Evolutionary conservation across 2,888 invertebrate species (phyloP).

Genomic region (Petrolisthes cinctipes): DNA sequence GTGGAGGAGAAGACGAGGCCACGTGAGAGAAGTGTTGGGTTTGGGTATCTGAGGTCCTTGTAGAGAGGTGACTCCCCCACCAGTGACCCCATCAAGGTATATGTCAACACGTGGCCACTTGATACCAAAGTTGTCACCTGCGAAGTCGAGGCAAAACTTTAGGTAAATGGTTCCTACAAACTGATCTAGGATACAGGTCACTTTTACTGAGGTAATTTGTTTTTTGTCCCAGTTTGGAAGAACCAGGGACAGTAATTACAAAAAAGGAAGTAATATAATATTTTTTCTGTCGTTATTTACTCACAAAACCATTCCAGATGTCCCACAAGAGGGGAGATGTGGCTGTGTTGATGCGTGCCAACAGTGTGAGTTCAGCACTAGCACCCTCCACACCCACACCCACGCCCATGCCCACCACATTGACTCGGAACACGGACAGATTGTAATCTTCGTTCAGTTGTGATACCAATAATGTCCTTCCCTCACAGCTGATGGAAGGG

Average conservation of each 20-base stretch:
- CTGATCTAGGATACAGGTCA: too few species aligned
- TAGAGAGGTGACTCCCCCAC: slow-evolving; percentile 49
- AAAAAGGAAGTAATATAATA: too few species aligned
- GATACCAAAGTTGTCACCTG: slow-evolving; percentile 49
- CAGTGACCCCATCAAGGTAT: slow-evolving; percentile 35
- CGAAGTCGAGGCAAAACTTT: background rate
- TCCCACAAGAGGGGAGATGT: slow-evolving; percentile 44
- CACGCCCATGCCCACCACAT: background rate
- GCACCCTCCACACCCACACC: background rate
- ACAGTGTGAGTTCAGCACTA: slow-evolving; percentile 13
- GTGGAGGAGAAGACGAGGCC: slow-evolving; percentile 52
- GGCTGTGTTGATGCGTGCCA: slow-evolving; percentile 29
- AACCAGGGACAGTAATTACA: too few species aligned
- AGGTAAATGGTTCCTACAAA: too few species aligned
- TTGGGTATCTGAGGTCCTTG: slow-evolving; percentile 56
- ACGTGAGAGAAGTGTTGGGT: slow-evolving; percentile 45
- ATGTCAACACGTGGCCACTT: slow-evolving; percentile 35
- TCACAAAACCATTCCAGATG: slow-evolving; percentile 56
- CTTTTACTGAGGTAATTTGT: too few species aligned
- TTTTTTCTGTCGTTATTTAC: background rate
- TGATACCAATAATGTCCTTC: slow-evolving; percentile 30
- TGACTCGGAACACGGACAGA: slow-evolving; percentile 28
- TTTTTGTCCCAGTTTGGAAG: too few species aligned
- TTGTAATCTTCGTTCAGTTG: slow-evolving; percentile 26
- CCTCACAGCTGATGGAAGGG: slow-evolving; percentile 30